Conservation (phyloP, 2,888 invertebrate species). For the Philhelius pedissequus region DNA sequence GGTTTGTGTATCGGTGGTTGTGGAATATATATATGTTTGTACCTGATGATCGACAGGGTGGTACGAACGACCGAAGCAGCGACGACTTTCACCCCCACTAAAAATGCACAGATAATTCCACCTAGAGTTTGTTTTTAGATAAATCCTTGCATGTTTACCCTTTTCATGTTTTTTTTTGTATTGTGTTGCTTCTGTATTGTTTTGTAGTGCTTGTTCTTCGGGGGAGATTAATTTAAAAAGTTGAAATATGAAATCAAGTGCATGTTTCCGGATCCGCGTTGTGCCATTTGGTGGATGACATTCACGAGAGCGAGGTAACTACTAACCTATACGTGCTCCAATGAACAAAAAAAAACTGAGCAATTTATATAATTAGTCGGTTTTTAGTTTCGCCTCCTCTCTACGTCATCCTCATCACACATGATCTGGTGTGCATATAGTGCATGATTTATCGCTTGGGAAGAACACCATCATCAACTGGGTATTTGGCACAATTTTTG, state of each 20-base stretch:
- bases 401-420: not conserved
- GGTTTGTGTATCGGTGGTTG: slow-evolving; percentile 36
- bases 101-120: slow-evolving; percentile 2
- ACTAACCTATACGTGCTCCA: slow-evolving; percentile 32
- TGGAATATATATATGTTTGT: not conserved
- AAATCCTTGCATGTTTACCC: slow-evolving; percentile 35
- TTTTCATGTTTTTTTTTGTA: not conserved
- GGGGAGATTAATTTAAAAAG: slow-evolving; percentile 55
- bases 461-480: not conserved
- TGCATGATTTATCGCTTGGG: not conserved
- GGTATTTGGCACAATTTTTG: not conserved
- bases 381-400: slow-evolving; percentile 9
- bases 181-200: not conserved
- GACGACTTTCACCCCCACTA: not conserved
- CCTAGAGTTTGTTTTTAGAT: not conserved
- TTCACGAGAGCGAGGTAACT: slow-evolving; percentile 30
- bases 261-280: slow-evolving; percentile 42
- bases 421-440: not conserved
- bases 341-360: slow-evolving; percentile 2
- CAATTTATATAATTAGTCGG: slow-evolving; percentile 40
- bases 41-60: slow-evolving; percentile 40
- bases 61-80: no score
- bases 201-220: not conserved
- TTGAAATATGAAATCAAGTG: slow-evolving; percentile 61
- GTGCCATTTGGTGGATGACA: slow-evolving; percentile 63